Percentiles rank a stretch among this genome's conserved stretches.
Conservation (phyloP, 2,888 invertebrate genomes). For the Acrobasis consociella region DNA sequence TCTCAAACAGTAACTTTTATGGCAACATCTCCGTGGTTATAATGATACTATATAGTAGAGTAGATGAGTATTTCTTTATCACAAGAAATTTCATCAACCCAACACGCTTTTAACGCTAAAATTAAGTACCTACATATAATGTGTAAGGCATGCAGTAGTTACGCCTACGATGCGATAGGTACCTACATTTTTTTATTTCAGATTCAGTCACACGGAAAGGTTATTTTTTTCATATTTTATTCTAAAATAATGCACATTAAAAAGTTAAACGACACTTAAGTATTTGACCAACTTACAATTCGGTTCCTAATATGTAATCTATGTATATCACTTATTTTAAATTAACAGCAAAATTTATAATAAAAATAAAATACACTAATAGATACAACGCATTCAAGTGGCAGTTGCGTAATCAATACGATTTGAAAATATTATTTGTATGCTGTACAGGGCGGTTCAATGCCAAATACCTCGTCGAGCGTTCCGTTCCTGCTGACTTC, state of each 20-base stretch:
- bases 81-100: constrained; percentile 46
- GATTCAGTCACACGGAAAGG: neutral
- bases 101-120: constrained; percentile 55
- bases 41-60: constrained; percentile 45
- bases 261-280: no score
- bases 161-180: constrained; percentile 28
- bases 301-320: no score
- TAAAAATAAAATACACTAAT: no score
- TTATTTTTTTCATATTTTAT: neutral
- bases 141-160: constrained; percentile 44
- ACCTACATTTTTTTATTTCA: constrained; percentile 14
- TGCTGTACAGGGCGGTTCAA: constrained; percentile 88
- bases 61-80: constrained; percentile 44
- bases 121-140: constrained; percentile 33
- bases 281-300: no score
- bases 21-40: constrained; percentile 77
- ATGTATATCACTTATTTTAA: no score
- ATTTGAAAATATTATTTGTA: neutral
- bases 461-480: constrained; percentile 95
- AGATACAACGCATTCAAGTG: no score
- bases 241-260: no score
- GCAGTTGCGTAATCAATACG: no score
- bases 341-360: no score
- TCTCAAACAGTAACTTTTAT: constrained; percentile 27
- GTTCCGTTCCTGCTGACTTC: constrained; percentile 92